These are phyloP conservation scores for Notolepis coatsorum DNA, from an alignment of 2,797 vertebrate genomes.

Conservation along the genomic window DNA sequence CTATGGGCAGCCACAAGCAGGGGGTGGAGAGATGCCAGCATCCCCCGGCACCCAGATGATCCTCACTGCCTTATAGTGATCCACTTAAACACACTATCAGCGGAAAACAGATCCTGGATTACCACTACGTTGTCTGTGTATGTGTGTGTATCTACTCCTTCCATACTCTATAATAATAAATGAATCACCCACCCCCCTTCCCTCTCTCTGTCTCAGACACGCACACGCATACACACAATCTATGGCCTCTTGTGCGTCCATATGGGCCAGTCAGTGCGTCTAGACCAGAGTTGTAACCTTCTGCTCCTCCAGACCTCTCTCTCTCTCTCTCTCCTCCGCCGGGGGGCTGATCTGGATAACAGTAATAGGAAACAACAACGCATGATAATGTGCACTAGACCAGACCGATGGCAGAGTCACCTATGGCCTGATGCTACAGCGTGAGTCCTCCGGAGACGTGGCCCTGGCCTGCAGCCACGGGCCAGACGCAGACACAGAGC, in stretches of 20 bases:
- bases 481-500: slow-evolving; percentile 51
- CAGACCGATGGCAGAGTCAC: slow-evolving; percentile 47
- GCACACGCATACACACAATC: neutral
- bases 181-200: neutral
- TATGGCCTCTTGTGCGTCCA: slow-evolving; percentile 27
- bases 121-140: slow-evolving; percentile 27
- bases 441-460: slow-evolving; percentile 38
- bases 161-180: slow-evolving; percentile 14
- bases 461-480: slow-evolving; percentile 53
- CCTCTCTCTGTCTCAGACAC: neutral
- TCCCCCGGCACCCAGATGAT: slow-evolving; percentile 51
- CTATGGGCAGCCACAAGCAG: slow-evolving; percentile 28
- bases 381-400: slow-evolving; percentile 73
- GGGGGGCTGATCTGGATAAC: slow-evolving; percentile 65
- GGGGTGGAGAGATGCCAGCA: slow-evolving; percentile 53
- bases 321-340: slow-evolving; percentile 3
- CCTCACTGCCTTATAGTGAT: slow-evolving; percentile 34
- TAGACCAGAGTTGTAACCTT: slow-evolving; percentile 52
- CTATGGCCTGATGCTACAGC: slow-evolving; percentile 38
- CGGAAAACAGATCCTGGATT: slow-evolving; percentile 68
- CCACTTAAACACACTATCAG: slow-evolving; percentile 58
- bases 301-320: slow-evolving; percentile 28
- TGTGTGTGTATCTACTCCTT: slow-evolving; percentile 4
- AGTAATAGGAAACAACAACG: slow-evolving; percentile 67
- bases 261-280: slow-evolving; percentile 27